Evolutionary conservation across 2,888 invertebrate genomes (phyloP).

Genomic region (Drosophila macrospina): DNA sequence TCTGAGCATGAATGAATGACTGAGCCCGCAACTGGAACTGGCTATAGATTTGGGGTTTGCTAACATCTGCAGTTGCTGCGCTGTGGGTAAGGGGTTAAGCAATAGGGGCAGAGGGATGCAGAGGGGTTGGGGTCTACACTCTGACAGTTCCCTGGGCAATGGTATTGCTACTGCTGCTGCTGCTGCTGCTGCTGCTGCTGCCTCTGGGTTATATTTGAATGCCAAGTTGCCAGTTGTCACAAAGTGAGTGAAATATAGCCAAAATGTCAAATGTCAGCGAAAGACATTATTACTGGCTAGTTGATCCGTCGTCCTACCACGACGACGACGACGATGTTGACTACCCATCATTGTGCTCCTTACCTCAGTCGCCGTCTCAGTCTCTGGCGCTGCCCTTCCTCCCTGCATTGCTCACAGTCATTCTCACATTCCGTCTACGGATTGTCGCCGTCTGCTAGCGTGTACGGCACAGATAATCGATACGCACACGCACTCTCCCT

Average conservation of each 20-base stretch:
- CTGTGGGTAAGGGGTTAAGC: neutral
- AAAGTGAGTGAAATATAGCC: conserved; percentile 82
- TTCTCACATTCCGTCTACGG: conserved; percentile 45
- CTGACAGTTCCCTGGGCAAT: conserved; percentile 17
- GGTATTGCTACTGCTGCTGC: neutral
- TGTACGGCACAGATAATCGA: conserved; percentile 65
- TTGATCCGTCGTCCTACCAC: conserved; percentile 62
- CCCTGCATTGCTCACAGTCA: neutral
- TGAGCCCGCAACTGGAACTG: conserved; percentile 52
- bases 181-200: conserved; percentile 8
- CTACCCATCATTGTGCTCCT: conserved; percentile 36
- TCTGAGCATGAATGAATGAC: conserved; percentile 64
- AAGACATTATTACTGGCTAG: conserved; percentile 80
- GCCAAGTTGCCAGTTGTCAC: conserved; percentile 80
- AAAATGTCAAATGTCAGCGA: conserved; percentile 82
- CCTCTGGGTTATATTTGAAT: conserved; percentile 71
- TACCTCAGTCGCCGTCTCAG: conserved; percentile 1
- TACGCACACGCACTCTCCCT: conserved; percentile 58
- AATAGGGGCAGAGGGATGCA: neutral
- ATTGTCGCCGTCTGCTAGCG: conserved; percentile 66
- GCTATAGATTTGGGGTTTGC: conserved; percentile 26
- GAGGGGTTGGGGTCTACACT: neutral
- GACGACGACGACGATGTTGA: neutral
- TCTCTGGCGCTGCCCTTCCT: neutral
- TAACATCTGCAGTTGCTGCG: neutral